Evolutionary conservation across 2,113 vertebrate genomes (phyloP), one percentile per base, ranked within the genome.

Genomic region (Ancistrus triradiatus): DNA sequence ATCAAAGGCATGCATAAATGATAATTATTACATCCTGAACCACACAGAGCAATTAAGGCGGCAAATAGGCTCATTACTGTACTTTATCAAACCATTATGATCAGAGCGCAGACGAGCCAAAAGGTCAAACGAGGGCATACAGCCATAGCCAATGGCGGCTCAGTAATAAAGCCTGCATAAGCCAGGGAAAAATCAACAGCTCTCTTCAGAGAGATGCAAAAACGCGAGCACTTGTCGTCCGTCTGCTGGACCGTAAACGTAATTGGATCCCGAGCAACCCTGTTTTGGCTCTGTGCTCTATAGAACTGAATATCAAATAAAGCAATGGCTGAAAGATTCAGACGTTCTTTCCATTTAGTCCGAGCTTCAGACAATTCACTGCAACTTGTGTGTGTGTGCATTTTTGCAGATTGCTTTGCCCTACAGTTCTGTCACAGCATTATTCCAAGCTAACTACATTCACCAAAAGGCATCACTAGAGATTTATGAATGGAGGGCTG

Each of bases 1-100:
- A 69, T 49, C 60, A 18, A 81, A 83, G 75, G 80, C 81, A n/a
- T n/a, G n/a, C 77, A 81, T 78, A 68, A 61, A 74, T 69, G 47
- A 18, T 48, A 77, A 81, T 80, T 69, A 80, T 52, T 68, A 66
- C 15, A 2, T 17, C 55, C 56, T 50, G 75, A 53, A 73, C 70
- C 5, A 10, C 50, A 27, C 14, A 59, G 19, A 52, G 74, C 77
- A 55, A 65, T 65, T 65, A 65, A 37, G 28, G n/a, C 40, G 24
- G 50, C 35, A 78, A 69, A 56, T 33, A 58, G 8, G 22, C 49
- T 57, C 52, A 64, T 55, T 63, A 66, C 9, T 33, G 7, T 37
- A 37, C 17, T 73, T 59, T 25, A 38, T 67, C 47, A 47, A 47
- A 68, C 64, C 35, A 27, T 7, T 7, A 18, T 25, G n/a, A n/a